A percentile compares a stretch with the other conserved stretches of the same genome.
Conservation (phyloP, 2,797 vertebrate species). For the Mormyrus hasselquistii region DNA sequence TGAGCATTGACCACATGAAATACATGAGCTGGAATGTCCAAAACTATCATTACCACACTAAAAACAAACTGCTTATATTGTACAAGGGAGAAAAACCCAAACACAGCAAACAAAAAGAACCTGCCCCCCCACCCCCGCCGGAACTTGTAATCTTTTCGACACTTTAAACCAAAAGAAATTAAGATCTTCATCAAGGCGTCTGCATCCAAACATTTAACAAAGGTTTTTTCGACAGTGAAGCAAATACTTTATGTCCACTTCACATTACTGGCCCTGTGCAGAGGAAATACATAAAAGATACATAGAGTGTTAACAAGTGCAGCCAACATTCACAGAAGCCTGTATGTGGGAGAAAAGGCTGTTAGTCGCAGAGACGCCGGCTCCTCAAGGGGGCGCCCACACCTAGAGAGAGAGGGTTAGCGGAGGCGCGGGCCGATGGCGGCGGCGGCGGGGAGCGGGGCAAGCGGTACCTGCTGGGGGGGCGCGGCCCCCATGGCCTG, state of each 20-base stretch:
- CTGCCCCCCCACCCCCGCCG: conserved; percentile 65
- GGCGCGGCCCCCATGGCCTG: conserved; percentile 90
- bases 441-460: neutral
- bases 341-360: conserved; percentile 48
- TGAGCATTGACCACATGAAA: conserved; percentile 94
- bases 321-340: conserved; percentile 68
- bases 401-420: conserved; percentile 51
- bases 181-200: conserved; percentile 99
- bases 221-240: conserved; percentile 99
- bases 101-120: conserved; percentile 28
- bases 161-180: conserved; percentile 94
- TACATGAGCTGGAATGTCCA: conserved; percentile 99
- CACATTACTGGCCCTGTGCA: conserved; percentile 99
- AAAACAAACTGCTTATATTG: conserved; percentile 98
- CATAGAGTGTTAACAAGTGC: conserved; percentile 94
- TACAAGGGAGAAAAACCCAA: conserved; percentile 77
- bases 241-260: conserved; percentile 99
- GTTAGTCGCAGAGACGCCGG: conserved; percentile 56
- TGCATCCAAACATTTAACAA: conserved; percentile 99
- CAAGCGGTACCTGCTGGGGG: conserved; percentile 70
- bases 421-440: conserved; percentile 9
- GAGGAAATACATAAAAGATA: conserved; percentile 99
- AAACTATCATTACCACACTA: conserved; percentile 94
- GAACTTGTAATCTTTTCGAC: conserved; percentile 82
- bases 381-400: conserved; percentile 73